phyloP scores from a whole-genome alignment of 1,140 invertebrate genomes.

The Bombus fervidus region DNA sequence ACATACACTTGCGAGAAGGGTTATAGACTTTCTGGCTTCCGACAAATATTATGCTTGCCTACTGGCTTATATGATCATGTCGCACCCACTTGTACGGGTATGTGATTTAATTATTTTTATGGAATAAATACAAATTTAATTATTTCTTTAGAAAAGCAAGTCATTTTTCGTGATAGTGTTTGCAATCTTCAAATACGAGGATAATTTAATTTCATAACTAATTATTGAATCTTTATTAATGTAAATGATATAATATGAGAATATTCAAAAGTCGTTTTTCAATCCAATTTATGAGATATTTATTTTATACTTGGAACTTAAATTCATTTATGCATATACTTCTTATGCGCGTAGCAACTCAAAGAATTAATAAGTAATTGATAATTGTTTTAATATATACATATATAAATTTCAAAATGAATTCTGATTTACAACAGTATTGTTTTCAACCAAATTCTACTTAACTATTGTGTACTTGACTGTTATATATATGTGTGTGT shows the following conservation, averaged over 20 bases:
- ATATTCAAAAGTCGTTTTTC: background rate
- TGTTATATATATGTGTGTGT: too few species aligned
- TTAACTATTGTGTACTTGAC: too few species aligned
- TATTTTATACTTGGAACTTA: background rate
- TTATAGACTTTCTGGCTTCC: conserved; percentile 87
- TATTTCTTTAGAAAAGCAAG: too few species aligned
- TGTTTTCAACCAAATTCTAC: background rate
- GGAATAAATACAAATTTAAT: too few species aligned
- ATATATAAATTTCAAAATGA: background rate
- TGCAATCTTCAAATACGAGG: too few species aligned
- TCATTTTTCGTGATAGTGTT: too few species aligned
- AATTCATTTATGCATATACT: background rate
- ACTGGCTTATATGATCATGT: conserved; percentile 91
- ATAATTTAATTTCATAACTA: too few species aligned
- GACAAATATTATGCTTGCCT: conserved; percentile 87
- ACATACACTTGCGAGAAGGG: conserved; percentile 90
- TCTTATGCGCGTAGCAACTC: background rate
- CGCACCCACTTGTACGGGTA: conserved; percentile 89
- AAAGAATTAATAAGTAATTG: background rate
- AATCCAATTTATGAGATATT: background rate
- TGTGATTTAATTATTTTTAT: conserved; percentile 50
- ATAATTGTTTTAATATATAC: background rate
- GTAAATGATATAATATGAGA: background rate
- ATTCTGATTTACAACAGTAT: background rate
- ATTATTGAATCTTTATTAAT: background rate